Base-by-base conservation (phyloP, 2,888 invertebrate species). In the Rhogogaster chlorosoma region DNA sequence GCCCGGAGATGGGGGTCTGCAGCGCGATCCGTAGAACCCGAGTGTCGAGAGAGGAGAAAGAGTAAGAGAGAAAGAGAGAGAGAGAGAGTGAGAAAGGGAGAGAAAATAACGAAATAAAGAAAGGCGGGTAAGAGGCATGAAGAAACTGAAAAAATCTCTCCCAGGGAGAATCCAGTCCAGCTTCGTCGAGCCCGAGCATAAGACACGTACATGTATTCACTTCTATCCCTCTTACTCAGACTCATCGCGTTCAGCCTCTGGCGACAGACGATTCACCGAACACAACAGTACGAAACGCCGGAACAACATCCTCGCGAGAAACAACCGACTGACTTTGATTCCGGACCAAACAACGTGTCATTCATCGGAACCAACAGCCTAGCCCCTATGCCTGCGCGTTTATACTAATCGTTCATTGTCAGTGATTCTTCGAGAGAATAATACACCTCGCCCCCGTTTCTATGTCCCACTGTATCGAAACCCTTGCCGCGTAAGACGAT, bases 321-420 rank as follows among this genome's bases (percentile, higher is more conserved):
- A 45, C 49, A 70, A 67, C 82, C 84, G 87, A 87, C 85, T 84
- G 88, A 88, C 88, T 89, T 87, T 87, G 89, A 89, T 89, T 87
- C 88, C 87, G 88, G 88, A 87, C 86, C 87, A 88, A 89, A 89
- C 87, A 87, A 88, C 86, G 84, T 87, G 88, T 89, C 90, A 90
- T 89, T 91, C 90, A 89, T 90, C 89, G 90, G 88, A 89, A 88
- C 88, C 87, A 88, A 84, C 87, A 87, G 86, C 87, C 87, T 88
- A 89, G 88, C 77, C 67, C 67, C 32, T 70, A 70, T n/a, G 5
- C 38, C 32, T 86, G 86, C 87, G 87, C 82, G 70, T 84, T 57
- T 85, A 86, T 29, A 84, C 18, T 22, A 75, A 87, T 85, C 84
- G 75, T 77, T 85, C 84, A 67, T 64, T 32, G 61, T 49, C n/a